Evolutionary conservation across 2,888 invertebrate genomes (phyloP).

Genomic region (Teleiodes luculella): DNA sequence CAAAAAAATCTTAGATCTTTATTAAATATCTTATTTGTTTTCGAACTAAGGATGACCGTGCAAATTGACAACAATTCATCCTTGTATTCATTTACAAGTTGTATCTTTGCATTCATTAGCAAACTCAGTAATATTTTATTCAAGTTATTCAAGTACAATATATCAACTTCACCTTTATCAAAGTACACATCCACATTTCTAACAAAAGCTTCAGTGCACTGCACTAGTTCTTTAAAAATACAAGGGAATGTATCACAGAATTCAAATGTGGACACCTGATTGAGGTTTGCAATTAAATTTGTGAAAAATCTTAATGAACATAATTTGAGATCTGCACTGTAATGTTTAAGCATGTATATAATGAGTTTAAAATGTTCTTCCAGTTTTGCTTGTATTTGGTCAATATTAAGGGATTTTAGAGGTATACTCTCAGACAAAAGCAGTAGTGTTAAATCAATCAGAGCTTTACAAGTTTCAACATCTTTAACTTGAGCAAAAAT

Average conservation of each 20-base stretch:
- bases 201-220: constrained; percentile 45
- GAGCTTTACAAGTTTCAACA: constrained; percentile 47
- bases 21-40: constrained; percentile 39
- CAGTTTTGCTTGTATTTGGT: constrained; percentile 35
- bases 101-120: constrained; percentile 33
- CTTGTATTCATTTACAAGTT: constrained; percentile 29
- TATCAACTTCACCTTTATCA: constrained; percentile 53
- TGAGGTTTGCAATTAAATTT: constrained; percentile 49
- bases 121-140: constrained; percentile 40
- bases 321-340: constrained; percentile 57
- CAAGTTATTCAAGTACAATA: constrained; percentile 40
- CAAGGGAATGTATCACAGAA: constrained; percentile 46
- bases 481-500: constrained; percentile 58
- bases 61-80: constrained; percentile 45
- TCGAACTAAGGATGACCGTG: constrained; percentile 41
- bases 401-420: constrained; percentile 45
- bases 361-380: constrained; percentile 40
- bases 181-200: constrained; percentile 45
- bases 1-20: constrained; percentile 50
- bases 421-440: constrained; percentile 59
- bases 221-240: constrained; percentile 41
- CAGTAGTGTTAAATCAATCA: constrained; percentile 55
- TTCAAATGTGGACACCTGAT: constrained; percentile 39
- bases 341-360: constrained; percentile 53
- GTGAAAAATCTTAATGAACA: constrained; percentile 53